Percentiles rank a stretch among this genome's conserved stretches.
These are phyloP conservation scores for Ladona fulva DNA, from an alignment of 1,140 invertebrate species.

Conservation along the genomic window DNA sequence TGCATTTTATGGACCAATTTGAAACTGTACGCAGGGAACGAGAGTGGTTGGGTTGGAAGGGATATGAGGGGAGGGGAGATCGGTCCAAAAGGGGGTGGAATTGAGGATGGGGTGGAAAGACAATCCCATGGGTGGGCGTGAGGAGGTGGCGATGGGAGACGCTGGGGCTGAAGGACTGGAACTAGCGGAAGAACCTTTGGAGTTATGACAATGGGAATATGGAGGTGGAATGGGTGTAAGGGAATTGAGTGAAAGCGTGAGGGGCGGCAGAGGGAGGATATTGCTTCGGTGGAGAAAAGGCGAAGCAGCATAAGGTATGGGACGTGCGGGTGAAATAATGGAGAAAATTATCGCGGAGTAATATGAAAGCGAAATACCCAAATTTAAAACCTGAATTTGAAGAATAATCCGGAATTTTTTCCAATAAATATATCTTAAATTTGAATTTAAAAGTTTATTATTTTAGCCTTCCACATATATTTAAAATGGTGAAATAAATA, in stretches of 20 bases:
- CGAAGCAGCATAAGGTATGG: not conserved
- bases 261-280: not conserved
- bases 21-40: slow-evolving; percentile 2
- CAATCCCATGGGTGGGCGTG: not conserved
- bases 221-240: not conserved
- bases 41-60: not conserved
- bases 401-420: too few species aligned
- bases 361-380: not conserved
- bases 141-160: not conserved
- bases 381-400: too few species aligned
- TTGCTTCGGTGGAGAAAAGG: not conserved
- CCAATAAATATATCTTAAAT: too few species aligned
- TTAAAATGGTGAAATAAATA: too few species aligned
- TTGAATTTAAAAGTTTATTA: too few species aligned
- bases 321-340: not conserved
- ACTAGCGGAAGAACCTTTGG: not conserved
- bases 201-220: not conserved
- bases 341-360: not conserved
- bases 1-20: slow-evolving; percentile 10
- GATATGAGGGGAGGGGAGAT: not conserved
- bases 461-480: too few species aligned
- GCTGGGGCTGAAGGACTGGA: not conserved
- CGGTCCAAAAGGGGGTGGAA: not conserved
- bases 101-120: not conserved
- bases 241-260: not conserved